phyloP scores from a whole-genome alignment of 2,888 invertebrate genomes.

The Ethmia dodecea region DNA sequence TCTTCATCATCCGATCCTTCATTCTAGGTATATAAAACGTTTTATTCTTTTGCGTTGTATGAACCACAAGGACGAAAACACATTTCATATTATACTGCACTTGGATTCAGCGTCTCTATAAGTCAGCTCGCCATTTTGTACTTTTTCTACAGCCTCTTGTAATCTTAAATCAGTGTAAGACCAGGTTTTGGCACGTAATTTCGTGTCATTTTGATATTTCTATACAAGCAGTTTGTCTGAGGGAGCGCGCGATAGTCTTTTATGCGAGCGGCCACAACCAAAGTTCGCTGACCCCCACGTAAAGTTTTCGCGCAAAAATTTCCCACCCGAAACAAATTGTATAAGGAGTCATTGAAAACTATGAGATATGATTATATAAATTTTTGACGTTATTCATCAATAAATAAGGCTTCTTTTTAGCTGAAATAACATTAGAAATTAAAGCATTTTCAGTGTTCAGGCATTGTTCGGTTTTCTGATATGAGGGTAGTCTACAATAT shows the following conservation, averaged over 20 bases:
- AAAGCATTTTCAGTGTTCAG: not conserved
- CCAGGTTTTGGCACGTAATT: constrained; percentile 5
- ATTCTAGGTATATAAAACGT: too few relatives aligned
- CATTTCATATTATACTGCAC: too few relatives aligned
- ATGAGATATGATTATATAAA: not conserved
- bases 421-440: not conserved
- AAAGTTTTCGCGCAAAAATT: not conserved
- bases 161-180: constrained; percentile 3
- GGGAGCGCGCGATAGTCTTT: not conserved
- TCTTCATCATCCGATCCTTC: too few relatives aligned
- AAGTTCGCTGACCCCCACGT: not conserved
- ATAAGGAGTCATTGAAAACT: not conserved
- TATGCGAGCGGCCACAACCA: not conserved
- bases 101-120: constrained; percentile 5
- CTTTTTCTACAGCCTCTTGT: constrained; percentile 7
- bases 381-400: not conserved
- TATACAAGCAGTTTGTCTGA: not conserved
- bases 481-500: too few relatives aligned
- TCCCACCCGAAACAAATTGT: not conserved
- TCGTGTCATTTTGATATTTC: constrained; percentile 3
- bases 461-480: too few relatives aligned
- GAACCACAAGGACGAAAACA: too few relatives aligned
- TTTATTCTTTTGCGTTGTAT: too few relatives aligned
- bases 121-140: constrained; percentile 3
- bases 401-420: not conserved